phyloP scores from a whole-genome alignment of 2,888 invertebrate genomes.

The Drosophila incognita region DNA sequence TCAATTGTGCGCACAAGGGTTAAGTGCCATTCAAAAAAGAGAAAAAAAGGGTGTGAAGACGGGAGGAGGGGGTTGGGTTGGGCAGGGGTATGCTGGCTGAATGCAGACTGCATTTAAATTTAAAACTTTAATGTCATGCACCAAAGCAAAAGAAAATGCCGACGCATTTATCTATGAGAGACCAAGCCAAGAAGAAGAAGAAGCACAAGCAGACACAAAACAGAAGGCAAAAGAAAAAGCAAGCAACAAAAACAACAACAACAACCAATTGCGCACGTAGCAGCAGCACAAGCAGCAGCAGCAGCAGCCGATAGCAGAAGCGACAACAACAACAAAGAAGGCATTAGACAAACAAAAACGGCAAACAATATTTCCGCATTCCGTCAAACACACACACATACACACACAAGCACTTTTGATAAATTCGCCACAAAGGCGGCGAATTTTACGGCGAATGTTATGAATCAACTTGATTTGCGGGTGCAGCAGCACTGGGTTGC shows the following conservation, averaged over 20 bases:
- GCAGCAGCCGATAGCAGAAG: slow-evolving; percentile 36
- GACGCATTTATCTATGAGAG: slow-evolving; percentile 62
- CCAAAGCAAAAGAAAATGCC: slow-evolving; percentile 61
- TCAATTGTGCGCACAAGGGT: slow-evolving; percentile 66
- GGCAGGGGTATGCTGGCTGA: slow-evolving; percentile 19
- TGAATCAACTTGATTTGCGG: slow-evolving; percentile 4
- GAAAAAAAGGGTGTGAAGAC: background rate
- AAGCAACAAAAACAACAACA: slow-evolving; percentile 35
- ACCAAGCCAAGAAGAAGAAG: slow-evolving; percentile 42
- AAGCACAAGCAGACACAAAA: slow-evolving; percentile 35
- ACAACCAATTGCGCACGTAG: slow-evolving; percentile 55
- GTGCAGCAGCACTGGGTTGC: background rate
- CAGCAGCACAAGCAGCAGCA: slow-evolving; percentile 26
- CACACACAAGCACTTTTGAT: slow-evolving; percentile 56
- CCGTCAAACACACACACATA: slow-evolving; percentile 52
- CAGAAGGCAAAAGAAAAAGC: slow-evolving; percentile 43
- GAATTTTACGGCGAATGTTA: slow-evolving; percentile 19
- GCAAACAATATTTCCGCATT: slow-evolving; percentile 76
- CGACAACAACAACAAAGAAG: slow-evolving; percentile 28
- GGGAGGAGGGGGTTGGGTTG: background rate
- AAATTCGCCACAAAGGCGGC: slow-evolving; percentile 50
- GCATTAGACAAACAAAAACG: slow-evolving; percentile 49
- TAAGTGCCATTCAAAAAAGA: slow-evolving; percentile 50
- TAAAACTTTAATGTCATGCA: slow-evolving; percentile 80
- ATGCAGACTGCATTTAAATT: slow-evolving; percentile 64